Evolutionary conservation across 1,140 invertebrate species (phyloP).

Genomic region (Archegozetes longisetosus): DNA sequence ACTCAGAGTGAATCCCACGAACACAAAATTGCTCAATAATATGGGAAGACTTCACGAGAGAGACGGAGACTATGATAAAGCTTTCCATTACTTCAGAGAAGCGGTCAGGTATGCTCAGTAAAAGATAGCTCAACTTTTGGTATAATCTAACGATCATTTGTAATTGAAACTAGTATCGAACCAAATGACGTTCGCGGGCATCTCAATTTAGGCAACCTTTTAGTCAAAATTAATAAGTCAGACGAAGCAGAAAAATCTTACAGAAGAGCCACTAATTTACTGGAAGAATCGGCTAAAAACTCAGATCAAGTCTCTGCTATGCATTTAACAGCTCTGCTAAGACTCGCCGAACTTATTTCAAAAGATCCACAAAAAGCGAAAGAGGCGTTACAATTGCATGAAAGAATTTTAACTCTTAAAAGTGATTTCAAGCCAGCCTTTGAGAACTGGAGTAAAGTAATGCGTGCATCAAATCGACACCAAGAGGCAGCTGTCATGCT

Average conservation of each 20-base stretch:
- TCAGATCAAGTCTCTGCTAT: conserved; percentile 6
- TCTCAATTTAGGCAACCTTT: conserved; percentile 88
- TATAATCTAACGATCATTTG: too few species aligned
- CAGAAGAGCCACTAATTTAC: conserved; percentile 40
- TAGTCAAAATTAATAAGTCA: conserved; percentile 77
- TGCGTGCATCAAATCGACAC: neutral
- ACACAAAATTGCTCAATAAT: conserved; percentile 93
- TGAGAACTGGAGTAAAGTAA: neutral
- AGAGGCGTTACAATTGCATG: neutral
- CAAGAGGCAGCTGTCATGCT: neutral
- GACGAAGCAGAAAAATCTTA: conserved; percentile 83
- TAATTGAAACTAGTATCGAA: conserved; percentile 48
- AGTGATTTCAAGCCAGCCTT: neutral
- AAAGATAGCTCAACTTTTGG: neutral
- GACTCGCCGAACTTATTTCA: conserved; percentile 1
- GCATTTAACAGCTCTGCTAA: conserved; percentile 2
- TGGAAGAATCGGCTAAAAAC: conserved; percentile 6
- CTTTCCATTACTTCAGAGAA: conserved; percentile 75
- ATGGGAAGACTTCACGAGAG: conserved; percentile 86
- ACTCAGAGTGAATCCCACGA: conserved; percentile 70
- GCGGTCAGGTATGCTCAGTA: conserved; percentile 46
- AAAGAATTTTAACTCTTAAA: neutral
- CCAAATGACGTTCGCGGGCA: conserved; percentile 89
- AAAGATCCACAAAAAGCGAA: neutral
- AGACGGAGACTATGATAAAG: conserved; percentile 61